Evolutionary conservation across 2,888 invertebrate species (phyloP).

Genomic region (Brachypterus glaber): DNA sequence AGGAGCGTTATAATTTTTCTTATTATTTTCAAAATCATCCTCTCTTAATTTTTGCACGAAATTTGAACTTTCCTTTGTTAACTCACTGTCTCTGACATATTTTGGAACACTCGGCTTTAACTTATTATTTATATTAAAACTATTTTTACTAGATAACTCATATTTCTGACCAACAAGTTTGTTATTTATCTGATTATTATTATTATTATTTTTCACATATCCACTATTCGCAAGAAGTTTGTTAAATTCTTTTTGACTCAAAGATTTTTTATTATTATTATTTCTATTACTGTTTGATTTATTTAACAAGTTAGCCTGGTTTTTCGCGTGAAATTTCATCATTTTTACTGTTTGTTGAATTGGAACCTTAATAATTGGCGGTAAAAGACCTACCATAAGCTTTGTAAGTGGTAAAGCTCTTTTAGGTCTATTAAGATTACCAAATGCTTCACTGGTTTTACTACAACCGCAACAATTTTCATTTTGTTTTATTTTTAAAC

Average conservation of each 20-base stretch:
- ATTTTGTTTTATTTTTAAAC: too few species aligned
- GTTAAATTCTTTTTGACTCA: background rate
- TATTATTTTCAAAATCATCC: too few species aligned
- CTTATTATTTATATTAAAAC: background rate
- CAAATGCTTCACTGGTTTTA: too few species aligned
- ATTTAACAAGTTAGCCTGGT: background rate
- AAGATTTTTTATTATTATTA: too few species aligned
- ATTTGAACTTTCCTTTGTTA: too few species aligned
- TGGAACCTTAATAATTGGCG: slow-evolving; percentile 1
- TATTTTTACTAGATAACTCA: background rate
- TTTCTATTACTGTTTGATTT: background rate
- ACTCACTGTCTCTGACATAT: too few species aligned
- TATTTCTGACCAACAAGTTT: background rate
- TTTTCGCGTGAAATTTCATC: slow-evolving; percentile 1
- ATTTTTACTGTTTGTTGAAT: slow-evolving; percentile 3
- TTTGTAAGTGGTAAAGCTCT: slow-evolving; percentile 4
- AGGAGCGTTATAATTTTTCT: too few species aligned
- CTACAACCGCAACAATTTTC: too few species aligned
- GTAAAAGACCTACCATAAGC: slow-evolving; percentile 4
- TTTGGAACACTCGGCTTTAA: background rate
- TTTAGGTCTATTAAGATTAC: background rate
- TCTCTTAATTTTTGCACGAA: too few species aligned
- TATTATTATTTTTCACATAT: background rate
- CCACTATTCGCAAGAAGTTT: background rate
- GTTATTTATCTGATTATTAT: too few species aligned